Evolutionary conservation across 2,888 invertebrate genomes (phyloP).

Genomic region (Scrobipalpa costella): DNA sequence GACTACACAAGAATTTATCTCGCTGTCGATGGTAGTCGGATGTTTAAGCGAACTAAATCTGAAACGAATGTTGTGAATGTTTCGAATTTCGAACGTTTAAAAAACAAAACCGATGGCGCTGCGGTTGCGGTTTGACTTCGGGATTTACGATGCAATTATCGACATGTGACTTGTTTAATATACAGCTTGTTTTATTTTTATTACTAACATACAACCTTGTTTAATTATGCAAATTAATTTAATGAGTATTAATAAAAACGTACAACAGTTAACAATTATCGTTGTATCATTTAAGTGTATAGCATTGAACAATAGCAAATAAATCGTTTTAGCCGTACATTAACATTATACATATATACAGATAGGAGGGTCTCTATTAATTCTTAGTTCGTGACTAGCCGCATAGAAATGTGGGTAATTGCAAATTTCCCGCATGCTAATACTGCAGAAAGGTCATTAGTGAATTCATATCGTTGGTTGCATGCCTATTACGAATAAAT

Average conservation of each 20-base stretch:
- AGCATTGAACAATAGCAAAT: constrained; percentile 22
- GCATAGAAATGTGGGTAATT: constrained; percentile 50
- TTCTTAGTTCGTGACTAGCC: constrained; percentile 42
- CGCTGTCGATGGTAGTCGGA: constrained; percentile 5
- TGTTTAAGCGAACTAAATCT: constrained; percentile 7
- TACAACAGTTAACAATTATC: constrained; percentile 8
- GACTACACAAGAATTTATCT: constrained; percentile 37
- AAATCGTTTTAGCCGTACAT: constrained; percentile 13
- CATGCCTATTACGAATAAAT: constrained; percentile 25
- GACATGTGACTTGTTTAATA: not conserved
- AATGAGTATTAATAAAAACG: constrained; percentile 12
- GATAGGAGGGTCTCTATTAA: constrained; percentile 15
- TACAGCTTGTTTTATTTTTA: not conserved
- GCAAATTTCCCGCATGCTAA: constrained; percentile 55
- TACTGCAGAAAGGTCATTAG: constrained; percentile 49
- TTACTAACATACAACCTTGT: constrained; percentile 6
- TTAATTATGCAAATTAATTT: constrained; percentile 14
- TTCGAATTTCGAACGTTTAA: constrained; percentile 7
- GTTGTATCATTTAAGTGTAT: not conserved
- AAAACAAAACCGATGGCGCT: not conserved
- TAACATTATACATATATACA: constrained; percentile 21
- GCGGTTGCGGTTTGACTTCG: not conserved
- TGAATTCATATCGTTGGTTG: constrained; percentile 38
- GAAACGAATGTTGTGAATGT: not conserved
- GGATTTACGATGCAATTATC: not conserved